Percentiles rank a stretch among this genome's conserved stretches.
These are phyloP conservation scores for Brachynemurus nebulosus DNA, from an alignment of 2,888 invertebrate genomes.

Conservation along the genomic window DNA sequence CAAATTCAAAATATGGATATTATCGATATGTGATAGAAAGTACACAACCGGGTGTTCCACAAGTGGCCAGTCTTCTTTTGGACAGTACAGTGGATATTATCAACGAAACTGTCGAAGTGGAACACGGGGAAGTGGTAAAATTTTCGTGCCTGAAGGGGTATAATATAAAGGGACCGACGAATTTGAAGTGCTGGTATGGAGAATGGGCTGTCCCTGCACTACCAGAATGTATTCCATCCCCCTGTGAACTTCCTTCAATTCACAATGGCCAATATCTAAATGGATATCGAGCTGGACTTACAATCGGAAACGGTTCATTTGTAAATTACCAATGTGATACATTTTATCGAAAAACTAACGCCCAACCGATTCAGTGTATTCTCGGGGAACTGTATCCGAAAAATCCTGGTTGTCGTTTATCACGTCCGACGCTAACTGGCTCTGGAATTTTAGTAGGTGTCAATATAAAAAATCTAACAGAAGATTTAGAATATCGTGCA, in stretches of 20 bases:
- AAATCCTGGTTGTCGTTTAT: slow-evolving; percentile 37
- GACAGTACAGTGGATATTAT: slow-evolving; percentile 23
- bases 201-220: slow-evolving; percentile 65
- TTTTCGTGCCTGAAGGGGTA: slow-evolving; percentile 65
- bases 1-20: slow-evolving; percentile 51
- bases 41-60: slow-evolving; percentile 26
- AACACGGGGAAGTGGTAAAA: slow-evolving; percentile 58
- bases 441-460: slow-evolving; percentile 18
- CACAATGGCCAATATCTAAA: slow-evolving; percentile 56
- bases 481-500: slow-evolving; percentile 30
- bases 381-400: slow-evolving; percentile 48
- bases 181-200: slow-evolving; percentile 64
- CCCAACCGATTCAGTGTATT: slow-evolving; percentile 46
- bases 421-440: slow-evolving; percentile 32
- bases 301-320: slow-evolving; percentile 67
- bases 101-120: slow-evolving; percentile 43
- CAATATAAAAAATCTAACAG: slow-evolving; percentile 16
- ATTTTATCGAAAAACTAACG: slow-evolving; percentile 35
- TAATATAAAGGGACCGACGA: slow-evolving; percentile 48
- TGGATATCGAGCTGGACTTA: slow-evolving; percentile 65
- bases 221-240: slow-evolving; percentile 65
- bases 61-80: slow-evolving; percentile 25
- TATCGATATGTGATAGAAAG: slow-evolving; percentile 39
- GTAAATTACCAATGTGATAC: slow-evolving; percentile 59
- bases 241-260: slow-evolving; percentile 53